Conservation (phyloP, 2,113 vertebrate genomes). For the Sorex fumeus region DNA sequence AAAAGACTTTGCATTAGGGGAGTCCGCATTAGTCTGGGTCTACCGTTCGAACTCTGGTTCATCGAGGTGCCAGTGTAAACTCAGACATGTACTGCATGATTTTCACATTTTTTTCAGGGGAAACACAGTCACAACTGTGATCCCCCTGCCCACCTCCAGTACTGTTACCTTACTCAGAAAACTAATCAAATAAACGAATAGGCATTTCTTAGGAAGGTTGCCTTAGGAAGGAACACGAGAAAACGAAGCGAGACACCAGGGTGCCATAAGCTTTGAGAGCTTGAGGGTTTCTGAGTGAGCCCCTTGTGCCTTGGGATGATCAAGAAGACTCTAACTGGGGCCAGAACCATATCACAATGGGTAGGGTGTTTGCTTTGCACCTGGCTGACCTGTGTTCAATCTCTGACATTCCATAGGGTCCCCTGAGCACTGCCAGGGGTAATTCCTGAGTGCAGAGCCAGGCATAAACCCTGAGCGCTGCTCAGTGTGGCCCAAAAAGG, state of each 20-base stretch:
- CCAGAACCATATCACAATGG: too few species aligned
- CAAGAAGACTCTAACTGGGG: background rate
- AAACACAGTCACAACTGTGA: background rate
- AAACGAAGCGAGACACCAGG: background rate
- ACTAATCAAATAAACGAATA: background rate
- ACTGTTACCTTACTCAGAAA: background rate
- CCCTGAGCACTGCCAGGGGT: too few species aligned
- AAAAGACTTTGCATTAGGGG: background rate
- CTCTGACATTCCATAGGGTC: too few species aligned
- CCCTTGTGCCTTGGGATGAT: background rate
- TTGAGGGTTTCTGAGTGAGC: background rate
- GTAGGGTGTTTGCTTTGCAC: too few species aligned
- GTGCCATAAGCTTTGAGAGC: background rate
- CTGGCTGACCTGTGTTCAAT: too few species aligned
- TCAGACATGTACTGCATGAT: background rate
- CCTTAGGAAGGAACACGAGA: background rate
- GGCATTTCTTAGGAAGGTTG: slow-evolving; percentile 2
- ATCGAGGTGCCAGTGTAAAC: background rate
- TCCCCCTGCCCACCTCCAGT: background rate
- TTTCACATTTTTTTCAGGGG: background rate
- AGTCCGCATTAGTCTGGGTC: background rate
- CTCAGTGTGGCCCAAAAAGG: too few species aligned
- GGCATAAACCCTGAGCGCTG: too few species aligned
- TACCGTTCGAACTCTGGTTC: background rate
- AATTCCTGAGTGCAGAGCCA: too few species aligned